Percentiles rank a stretch among this genome's conserved stretches.
phyloP scores from a whole-genome alignment of 30 jellyfish, hydroid and myxozoan species.

The Hydractinia symbiolongicarpus region DNA sequence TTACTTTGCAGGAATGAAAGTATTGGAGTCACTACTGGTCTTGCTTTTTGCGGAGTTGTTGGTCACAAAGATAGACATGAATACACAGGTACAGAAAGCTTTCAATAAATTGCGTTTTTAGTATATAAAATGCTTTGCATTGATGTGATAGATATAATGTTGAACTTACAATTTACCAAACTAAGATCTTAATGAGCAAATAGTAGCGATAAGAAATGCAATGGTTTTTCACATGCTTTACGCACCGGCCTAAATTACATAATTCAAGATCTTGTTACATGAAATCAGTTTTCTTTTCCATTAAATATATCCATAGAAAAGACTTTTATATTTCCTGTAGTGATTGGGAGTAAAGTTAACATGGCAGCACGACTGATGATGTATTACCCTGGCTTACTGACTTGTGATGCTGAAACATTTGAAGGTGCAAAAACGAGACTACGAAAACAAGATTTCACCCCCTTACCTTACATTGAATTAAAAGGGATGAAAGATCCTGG shows the following conservation, averaged over 20 bases:
- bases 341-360: conserved; percentile 86
- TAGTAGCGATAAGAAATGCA: too few species aligned
- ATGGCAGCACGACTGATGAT: conserved; percentile 95
- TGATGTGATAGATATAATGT: too few species aligned
- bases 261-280: neutral
- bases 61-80: conserved; percentile 91
- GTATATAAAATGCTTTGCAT: too few species aligned
- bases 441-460: conserved; percentile 44
- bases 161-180: too few species aligned
- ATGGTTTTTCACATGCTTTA: too few species aligned
- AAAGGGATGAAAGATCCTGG: conserved; percentile 79
- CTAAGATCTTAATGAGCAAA: too few species aligned
- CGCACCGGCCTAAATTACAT: too few species aligned
- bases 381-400: conserved; percentile 65
- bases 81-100: conserved; percentile 53
- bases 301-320: too few species aligned
- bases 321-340: conserved; percentile 19
- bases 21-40: conserved; percentile 88
- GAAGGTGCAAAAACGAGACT: conserved; percentile 60
- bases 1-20: conserved; percentile 50
- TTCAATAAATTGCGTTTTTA: too few species aligned
- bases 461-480: conserved; percentile 50
- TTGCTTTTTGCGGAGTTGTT: conserved; percentile 83
- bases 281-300: neutral
- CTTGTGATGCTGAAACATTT: conserved; percentile 83